These are phyloP conservation scores for Alentia gelatinosa DNA, from an alignment of 2,888 invertebrate genomes.

Conservation along the genomic window DNA sequence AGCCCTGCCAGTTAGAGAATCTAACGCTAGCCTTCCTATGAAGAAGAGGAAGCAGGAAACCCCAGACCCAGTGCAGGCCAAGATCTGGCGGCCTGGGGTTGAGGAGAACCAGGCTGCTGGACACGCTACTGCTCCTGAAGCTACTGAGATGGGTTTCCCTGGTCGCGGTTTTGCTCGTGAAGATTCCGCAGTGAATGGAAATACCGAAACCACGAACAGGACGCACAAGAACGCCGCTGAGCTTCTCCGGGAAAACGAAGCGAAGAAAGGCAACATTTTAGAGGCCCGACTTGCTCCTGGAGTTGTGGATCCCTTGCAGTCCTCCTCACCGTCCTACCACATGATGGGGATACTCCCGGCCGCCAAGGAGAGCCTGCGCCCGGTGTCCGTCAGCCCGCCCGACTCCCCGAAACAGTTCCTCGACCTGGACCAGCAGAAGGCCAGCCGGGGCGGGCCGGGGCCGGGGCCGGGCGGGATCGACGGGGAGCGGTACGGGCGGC, in stretches of 20 bases:
- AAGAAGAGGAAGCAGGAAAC: conserved; percentile 17
- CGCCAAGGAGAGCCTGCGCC: neutral
- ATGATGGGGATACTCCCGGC: neutral
- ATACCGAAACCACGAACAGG: neutral
- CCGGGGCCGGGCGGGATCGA: too few species aligned
- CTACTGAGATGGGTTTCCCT: neutral
- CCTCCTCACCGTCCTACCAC: neutral
- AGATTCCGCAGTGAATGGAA: neutral
- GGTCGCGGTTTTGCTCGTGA: neutral
- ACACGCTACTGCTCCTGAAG: neutral
- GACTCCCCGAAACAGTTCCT: conserved; percentile 50
- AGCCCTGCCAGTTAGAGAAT: neutral
- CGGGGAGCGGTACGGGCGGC: neutral
- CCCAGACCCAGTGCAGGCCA: conserved; percentile 25
- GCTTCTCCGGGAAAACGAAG: neutral
- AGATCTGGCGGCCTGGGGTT: conserved; percentile 36
- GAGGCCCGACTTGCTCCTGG: neutral
- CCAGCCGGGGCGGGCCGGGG: neutral
- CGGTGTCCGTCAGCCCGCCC: neutral
- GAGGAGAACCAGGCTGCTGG: neutral
- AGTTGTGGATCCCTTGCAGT: neutral
- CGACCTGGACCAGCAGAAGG: conserved; percentile 46
- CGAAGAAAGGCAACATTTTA: neutral
- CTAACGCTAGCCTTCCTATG: neutral
- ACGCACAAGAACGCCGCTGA: neutral